These are phyloP conservation scores for Cyclura pinguis DNA, from an alignment of 2,797 vertebrate species.

Conservation along the genomic window DNA sequence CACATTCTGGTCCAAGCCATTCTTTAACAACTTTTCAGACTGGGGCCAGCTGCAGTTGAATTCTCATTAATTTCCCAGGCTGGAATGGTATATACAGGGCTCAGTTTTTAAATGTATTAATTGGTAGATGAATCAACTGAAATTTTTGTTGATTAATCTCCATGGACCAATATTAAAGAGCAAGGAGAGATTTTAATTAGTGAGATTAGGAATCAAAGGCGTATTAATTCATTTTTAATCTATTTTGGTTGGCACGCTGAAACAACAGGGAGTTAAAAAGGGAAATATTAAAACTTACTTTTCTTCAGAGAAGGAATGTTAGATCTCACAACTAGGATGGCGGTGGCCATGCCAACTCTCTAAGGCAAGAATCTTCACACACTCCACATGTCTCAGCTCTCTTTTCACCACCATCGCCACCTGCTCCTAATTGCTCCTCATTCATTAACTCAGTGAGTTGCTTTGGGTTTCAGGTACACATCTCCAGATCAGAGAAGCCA, in stretches of 20 bases:
- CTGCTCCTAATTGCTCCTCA: background rate
- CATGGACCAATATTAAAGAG: background rate
- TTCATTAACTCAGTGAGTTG: background rate
- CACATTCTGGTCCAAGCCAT: background rate
- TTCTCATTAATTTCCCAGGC: constrained; percentile 1
- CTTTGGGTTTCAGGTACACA: no score
- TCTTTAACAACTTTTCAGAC: background rate
- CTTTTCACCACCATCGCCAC: background rate
- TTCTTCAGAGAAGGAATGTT: background rate
- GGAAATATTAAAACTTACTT: background rate
- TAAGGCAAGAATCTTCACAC: background rate
- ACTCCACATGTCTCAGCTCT: background rate
- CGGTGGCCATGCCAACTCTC: background rate
- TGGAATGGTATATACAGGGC: background rate
- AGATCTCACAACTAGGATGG: background rate
- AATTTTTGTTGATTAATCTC: background rate
- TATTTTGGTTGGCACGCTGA: background rate
- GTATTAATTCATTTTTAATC: background rate
- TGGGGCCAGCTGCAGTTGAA: background rate
- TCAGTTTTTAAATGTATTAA: background rate
- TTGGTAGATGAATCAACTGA: constrained; percentile 12
- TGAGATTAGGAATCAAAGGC: background rate
- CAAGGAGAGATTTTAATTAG: background rate
- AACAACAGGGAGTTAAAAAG: background rate
- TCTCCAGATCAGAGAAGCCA: no score